Percentiles rank a stretch among this genome's conserved stretches.
Conservation (phyloP, 2,888 invertebrate genomes). For the Scaptomyza caliginosa region DNA sequence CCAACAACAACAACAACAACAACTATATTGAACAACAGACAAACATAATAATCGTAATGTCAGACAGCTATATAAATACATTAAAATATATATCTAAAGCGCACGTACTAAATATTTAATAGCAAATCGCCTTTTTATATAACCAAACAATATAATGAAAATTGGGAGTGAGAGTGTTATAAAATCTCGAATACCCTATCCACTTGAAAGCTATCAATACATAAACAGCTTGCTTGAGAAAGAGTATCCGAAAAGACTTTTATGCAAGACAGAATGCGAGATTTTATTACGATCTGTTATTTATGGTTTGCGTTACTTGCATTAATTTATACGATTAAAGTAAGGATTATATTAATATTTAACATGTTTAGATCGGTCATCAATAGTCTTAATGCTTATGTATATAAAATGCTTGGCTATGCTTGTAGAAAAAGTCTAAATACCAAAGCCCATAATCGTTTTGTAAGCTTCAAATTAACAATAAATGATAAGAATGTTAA, state of each 20-base stretch:
- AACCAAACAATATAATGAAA: background rate
- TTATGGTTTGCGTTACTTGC: conserved; percentile 52
- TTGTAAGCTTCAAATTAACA: background rate
- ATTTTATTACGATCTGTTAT: conserved; percentile 57
- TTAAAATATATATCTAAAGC: conserved; percentile 55
- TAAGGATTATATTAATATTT: conserved; percentile 32
- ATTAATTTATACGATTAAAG: background rate
- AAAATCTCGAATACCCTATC: conserved; percentile 19
- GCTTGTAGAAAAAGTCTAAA: background rate
- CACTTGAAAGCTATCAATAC: too few species aligned
- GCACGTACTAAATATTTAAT: conserved; percentile 62
- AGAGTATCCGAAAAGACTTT: conserved; percentile 34
- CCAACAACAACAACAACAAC: background rate
- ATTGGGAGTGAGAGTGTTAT: background rate
- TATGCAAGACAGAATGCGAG: conserved; percentile 50
- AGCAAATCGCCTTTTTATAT: conserved; percentile 26
- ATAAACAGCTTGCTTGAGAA: too few species aligned
- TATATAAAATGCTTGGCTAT: background rate
- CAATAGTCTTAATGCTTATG: conserved; percentile 5
- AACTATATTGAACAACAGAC: conserved; percentile 15
- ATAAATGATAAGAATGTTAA: conserved; percentile 9
- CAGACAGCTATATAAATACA: conserved; percentile 27
- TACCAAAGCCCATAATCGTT: too few species aligned
- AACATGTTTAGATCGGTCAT: conserved; percentile 22
- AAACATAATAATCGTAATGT: conserved; percentile 5